Evolutionary conservation across 2,888 invertebrate genomes (phyloP), one percentile per base, ranked within the genome.

Genomic region (Orthosia gothica): DNA sequence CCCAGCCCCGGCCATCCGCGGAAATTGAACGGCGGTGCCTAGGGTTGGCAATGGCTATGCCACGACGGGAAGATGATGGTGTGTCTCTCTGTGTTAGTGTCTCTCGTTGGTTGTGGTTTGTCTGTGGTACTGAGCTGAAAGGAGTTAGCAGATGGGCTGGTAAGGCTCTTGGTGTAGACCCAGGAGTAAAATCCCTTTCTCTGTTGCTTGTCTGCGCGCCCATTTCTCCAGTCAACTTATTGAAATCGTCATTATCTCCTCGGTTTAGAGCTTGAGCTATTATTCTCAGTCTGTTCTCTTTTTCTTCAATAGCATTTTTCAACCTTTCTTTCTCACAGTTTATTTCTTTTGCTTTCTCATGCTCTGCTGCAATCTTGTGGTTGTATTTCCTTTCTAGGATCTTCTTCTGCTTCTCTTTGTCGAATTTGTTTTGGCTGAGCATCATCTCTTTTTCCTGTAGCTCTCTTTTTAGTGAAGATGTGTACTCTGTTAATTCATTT

Each of bases 1-100:
- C 95, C 99, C 99, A 99, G 1, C 97, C 96, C 76, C 97, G 97
- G 5, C 97, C 97, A 59, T 98, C 98, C 0, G 98, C 98, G 0
- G 99, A 99, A 66, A 98, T 97, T 0, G 99, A 99, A 40, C 99
- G 97, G 20, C 98, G 97, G 90, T 98, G 98, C 3, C 98, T 97
- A 0, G 97, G 97, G 91, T 98, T 98, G 0, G 97, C 97, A 1
- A 98, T 97, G 0, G 98, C 97, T 47, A 97, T 93, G 3, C 98
- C 98, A 95, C 98, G 92, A 0, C 96, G 91, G 0, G 96, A 96
- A 0, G 95, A 91, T 0, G 92, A 89, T 3, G 95, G 94, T 0
- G 95, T 95, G 2, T 76, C 75, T 18, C 78, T 69, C 26, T 72
- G 72, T 15, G 95, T 95, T 18, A 32, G n/a, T n/a, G 55, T 62